Base-by-base conservation (phyloP, 2,797 vertebrate species). In the Onychomys torridus region DNA sequence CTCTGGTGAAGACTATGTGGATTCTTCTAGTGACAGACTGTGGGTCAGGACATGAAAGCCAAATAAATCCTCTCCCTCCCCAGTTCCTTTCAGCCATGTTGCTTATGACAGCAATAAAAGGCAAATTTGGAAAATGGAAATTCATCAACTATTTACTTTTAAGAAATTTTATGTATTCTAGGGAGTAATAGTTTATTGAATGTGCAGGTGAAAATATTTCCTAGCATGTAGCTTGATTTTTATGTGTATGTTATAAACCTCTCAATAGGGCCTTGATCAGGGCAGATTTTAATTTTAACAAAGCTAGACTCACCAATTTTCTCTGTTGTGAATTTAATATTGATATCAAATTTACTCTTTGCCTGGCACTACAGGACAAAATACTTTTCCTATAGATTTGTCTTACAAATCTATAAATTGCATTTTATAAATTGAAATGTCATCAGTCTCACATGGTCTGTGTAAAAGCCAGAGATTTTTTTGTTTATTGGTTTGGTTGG, bases 341-440 rank as follows among this genome's bases (percentile, higher is more conserved):
- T 7, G 5, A 9, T 40, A 25, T 82, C 21, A 91, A 19, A 57
- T 69, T 12, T 32, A 84, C 11, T 57, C 17, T 73, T 73, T 73
- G 6, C 52, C 2, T 57, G 34, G 14, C 4, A 6, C 13, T 14
- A 75, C 6, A 27, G 0, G 16, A 55, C 34, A 27, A 92, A 95
- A 52, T 34, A 0, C 0, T 89, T 46, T 46, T 14, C 29, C 4
- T 11, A 11, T n/a, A n/a, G n/a, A n/a, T 6, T 86, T 52, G 65
- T 55, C 40, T 77, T 32, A 1, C 75, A 67, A 65, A 25, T 27
- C 46, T 75, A 9, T 63, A n/a, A 67, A 82, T 93, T 93, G 86
- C 6, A 55, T 21, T 2, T 57, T 91, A 79, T 76, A 57, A 34
- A 10, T 29, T 65, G 32, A 76, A 91, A 7, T 76, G 43, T 23